Base-by-base conservation (phyloP, 2,888 invertebrate species). In the Linnaemya tessellans region DNA sequence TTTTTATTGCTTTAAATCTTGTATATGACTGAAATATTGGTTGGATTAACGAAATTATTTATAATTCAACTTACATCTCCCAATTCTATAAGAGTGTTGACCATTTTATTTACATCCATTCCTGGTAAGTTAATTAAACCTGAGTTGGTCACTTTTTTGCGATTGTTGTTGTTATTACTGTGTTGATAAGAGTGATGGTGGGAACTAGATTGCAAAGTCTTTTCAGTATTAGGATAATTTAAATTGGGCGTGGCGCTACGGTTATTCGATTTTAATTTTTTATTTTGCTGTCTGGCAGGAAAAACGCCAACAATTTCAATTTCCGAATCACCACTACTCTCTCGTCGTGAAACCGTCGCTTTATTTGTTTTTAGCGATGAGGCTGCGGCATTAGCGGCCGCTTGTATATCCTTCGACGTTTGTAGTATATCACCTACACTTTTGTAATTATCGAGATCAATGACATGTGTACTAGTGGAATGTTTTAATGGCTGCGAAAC, bases 61-160 rank as follows among this genome's bases (percentile, higher is more conserved):
- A 65, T 43, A 71, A 3, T 60, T 35, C 38, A 71, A 84, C 70
- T 74, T 73, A 81, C 87, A 80, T 87, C 93, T 87, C 93, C 93
- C 58, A 93, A 89, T 64, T 92, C 93, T 87, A 93, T 93, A 56
- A 93, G 89, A 78, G 92, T 92, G 82, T 93, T 93, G 92, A 93
- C 93, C 22, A 93, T 93, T 88, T 93, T 93, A 80, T 92, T 92
- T 58, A 93, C 93, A 86, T 93, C 93, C 64, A 90, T 86, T 64
- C 89, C 90, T n/a, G 84, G 79, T 25, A 78, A 43, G 87, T 80
- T 87, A 75, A 82, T 65, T 88, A 89, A 71, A 86, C 88, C 71
- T 87, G 80, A 75, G 25, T 84, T 87, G 13, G 68, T 68, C 3
- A 81, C 71, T 38, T 74, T 88, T 88, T 70, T 87, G 13, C 67